Percentiles rank a stretch among this genome's conserved stretches.
These are phyloP conservation scores for Lucilia sericata DNA, from an alignment of 1,140 invertebrate species.

Conservation along the genomic window DNA sequence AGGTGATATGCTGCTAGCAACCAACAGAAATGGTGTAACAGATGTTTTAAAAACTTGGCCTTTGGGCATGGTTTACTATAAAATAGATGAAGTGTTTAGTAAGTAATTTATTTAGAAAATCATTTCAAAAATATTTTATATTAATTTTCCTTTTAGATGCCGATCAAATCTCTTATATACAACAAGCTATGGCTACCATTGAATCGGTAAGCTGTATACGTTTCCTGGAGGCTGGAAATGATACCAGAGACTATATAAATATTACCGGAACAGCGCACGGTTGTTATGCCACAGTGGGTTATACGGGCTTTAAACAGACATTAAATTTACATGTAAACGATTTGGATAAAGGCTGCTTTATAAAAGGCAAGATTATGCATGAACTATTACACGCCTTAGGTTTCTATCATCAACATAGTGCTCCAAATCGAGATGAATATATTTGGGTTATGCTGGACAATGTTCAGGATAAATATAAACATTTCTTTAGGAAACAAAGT, in stretches of 20 bases:
- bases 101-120: not conserved
- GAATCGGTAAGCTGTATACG: conserved; percentile 53
- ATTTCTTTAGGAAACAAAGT: conserved; percentile 72
- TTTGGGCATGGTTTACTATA: conserved; percentile 67
- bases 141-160: not conserved
- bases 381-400: conserved; percentile 76
- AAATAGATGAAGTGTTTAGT: conserved; percentile 69
- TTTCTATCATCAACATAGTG: conserved; percentile 74
- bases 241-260: conserved; percentile 46
- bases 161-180: not conserved
- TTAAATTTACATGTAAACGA: conserved; percentile 69
- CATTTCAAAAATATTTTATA: not conserved
- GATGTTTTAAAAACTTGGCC: conserved; percentile 68
- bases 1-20: conserved; percentile 65
- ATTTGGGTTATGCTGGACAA: conserved; percentile 72
- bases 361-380: conserved; percentile 73
- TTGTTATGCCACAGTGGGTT: conserved; percentile 71
- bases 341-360: conserved; percentile 70
- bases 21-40: conserved; percentile 71
- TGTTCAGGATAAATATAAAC: conserved; percentile 68
- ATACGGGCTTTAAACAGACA: conserved; percentile 69
- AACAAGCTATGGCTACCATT: conserved; percentile 52
- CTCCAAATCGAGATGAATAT: conserved; percentile 73
- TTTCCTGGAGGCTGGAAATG: conserved; percentile 52
- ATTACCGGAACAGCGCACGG: conserved; percentile 59